These are phyloP conservation scores for Metopolophium dirhodum DNA, from an alignment of 1,140 invertebrate genomes.

Conservation along the genomic window DNA sequence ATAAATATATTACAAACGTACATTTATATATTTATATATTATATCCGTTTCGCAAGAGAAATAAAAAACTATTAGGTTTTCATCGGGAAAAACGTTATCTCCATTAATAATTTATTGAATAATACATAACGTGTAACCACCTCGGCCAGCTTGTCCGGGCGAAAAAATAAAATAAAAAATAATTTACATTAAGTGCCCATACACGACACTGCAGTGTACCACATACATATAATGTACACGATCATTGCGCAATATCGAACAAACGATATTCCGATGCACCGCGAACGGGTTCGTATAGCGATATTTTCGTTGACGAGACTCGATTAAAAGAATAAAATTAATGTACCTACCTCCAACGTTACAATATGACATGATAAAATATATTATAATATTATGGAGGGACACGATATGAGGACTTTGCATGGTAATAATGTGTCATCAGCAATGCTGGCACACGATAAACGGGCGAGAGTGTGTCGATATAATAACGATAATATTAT, in stretches of 20 bases:
- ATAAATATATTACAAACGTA: background rate
- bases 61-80: background rate
- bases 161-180: background rate
- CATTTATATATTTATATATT: too few relatives aligned
- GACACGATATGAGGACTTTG: background rate
- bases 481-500: background rate
- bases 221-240: background rate
- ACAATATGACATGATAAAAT: too few relatives aligned
- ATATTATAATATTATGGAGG: background rate
- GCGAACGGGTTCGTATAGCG: background rate
- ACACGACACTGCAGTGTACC: background rate
- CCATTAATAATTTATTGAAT: background rate
- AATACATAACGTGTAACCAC: background rate
- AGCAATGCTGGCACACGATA: too few relatives aligned
- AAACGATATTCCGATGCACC: background rate
- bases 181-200: slow-evolving; percentile 3
- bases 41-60: background rate
- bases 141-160: background rate
- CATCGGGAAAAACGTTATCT: slow-evolving; percentile 21
- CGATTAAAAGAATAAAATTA: too few relatives aligned
- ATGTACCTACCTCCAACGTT: too few relatives aligned
- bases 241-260: background rate
- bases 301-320: background rate
- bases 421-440: background rate
- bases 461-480: background rate